These are phyloP conservation scores for Pasiphila rectangulata DNA, from an alignment of 2,888 invertebrate genomes.

Conservation along the genomic window DNA sequence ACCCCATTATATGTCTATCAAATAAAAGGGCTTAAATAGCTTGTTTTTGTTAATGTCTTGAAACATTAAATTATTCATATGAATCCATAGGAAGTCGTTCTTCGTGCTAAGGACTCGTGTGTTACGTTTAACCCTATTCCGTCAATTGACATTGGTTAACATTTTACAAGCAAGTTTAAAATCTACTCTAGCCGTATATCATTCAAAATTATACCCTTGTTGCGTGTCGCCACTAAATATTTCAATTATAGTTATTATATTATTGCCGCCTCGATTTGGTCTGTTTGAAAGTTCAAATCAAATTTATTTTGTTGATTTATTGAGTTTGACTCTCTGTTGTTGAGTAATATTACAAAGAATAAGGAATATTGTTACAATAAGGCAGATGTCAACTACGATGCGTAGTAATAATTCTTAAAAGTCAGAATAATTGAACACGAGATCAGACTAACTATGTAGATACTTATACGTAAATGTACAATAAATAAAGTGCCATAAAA, in stretches of 20 bases:
- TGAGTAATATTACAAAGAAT: slow-evolving; percentile 14
- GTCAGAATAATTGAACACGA: no score
- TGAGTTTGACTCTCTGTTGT: slow-evolving; percentile 27
- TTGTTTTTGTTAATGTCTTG: no score
- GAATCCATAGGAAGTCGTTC: slow-evolving; percentile 3
- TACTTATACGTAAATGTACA: not conserved
- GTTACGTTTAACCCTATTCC: slow-evolving; percentile 8
- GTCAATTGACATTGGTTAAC: slow-evolving; percentile 27
- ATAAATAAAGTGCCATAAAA: slow-evolving; percentile 24
- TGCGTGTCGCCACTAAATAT: slow-evolving; percentile 66
- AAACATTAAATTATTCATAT: no score
- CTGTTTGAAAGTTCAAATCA: slow-evolving; percentile 47
- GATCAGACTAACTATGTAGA: no score
- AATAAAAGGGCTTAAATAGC: no score
- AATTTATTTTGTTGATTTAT: slow-evolving; percentile 40
- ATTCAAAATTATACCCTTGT: slow-evolving; percentile 43
- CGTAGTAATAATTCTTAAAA: no score
- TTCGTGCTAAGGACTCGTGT: slow-evolving; percentile 5
- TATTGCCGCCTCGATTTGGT: slow-evolving; percentile 47
- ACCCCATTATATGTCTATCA: no score
- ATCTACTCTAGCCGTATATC: slow-evolving; percentile 43
- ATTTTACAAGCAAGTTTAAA: slow-evolving; percentile 34
- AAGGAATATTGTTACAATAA: not conserved
- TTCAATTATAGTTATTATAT: slow-evolving; percentile 66
- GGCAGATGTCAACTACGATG: not conserved